A percentile compares a stretch with the other conserved stretches of the same genome.
These are phyloP conservation scores for Drosophila formosana DNA, from an alignment of 2,888 invertebrate species.

Conservation along the genomic window DNA sequence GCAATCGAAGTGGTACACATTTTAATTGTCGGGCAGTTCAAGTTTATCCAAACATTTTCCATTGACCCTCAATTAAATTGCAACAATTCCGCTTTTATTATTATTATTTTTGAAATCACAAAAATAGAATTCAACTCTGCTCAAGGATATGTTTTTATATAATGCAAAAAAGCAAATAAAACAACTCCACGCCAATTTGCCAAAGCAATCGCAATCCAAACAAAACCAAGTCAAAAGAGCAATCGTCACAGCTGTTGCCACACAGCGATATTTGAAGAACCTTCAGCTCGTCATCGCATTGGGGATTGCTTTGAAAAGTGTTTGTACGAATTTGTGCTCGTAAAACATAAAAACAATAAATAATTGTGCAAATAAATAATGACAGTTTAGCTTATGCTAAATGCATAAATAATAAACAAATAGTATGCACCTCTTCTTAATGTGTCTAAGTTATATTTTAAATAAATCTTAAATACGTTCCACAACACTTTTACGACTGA, in stretches of 20 bases:
- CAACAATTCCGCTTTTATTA: slow-evolving; percentile 32
- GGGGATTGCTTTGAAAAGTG: slow-evolving; percentile 5
- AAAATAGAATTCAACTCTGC: slow-evolving; percentile 27
- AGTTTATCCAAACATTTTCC: slow-evolving; percentile 69
- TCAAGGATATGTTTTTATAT: slow-evolving; percentile 44
- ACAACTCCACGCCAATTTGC: slow-evolving; percentile 22
- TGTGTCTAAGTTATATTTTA: not conserved
- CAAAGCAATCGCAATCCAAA: slow-evolving; percentile 4
- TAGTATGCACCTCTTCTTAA: not conserved
- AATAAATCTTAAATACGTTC: not conserved
- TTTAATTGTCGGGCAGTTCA: slow-evolving; percentile 52
- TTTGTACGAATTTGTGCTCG: slow-evolving; percentile 19
- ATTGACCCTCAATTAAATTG: slow-evolving; percentile 49
- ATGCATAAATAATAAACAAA: slow-evolving; percentile 2
- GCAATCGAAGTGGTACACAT: slow-evolving; percentile 49
- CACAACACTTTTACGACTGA: too few species aligned
- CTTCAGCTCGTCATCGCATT: slow-evolving; percentile 34
- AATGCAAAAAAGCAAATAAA: not conserved
- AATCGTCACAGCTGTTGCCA: slow-evolving; percentile 18
- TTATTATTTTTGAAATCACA: slow-evolving; percentile 23
- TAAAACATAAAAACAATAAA: slow-evolving; percentile 9
- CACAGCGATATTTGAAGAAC: slow-evolving; percentile 30
- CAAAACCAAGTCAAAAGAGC: slow-evolving; percentile 36
- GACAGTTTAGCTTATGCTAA: slow-evolving; percentile 10
- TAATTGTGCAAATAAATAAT: slow-evolving; percentile 3